Evolutionary conservation across 1,140 invertebrate species (phyloP), one percentile per base, ranked within the genome.

Genomic region (Drosophila paulistorum): DNA sequence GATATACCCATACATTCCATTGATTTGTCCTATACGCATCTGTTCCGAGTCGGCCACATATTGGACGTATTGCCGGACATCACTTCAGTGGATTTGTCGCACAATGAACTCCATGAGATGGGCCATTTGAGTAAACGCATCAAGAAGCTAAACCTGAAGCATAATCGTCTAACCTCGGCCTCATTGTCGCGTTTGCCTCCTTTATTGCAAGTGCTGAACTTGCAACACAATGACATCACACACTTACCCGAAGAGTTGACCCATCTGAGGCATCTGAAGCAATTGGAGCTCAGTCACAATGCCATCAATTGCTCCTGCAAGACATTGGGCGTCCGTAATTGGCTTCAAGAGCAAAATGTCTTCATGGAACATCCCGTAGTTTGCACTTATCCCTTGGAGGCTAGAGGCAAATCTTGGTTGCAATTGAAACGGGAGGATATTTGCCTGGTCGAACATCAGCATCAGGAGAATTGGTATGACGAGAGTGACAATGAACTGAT

Each of bases 301-400:
- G 93, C 92, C 30, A 90, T 95, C 30, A 92, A 94, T 73, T 95
- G 94, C 90, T 93, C 94, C 26, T 95, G 94, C 85, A 90, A 93
- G 67, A 94, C 94, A 68, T 89, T 95, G 58, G 90, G 93, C 66
- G 92, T 93, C 73, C 93, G 94, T 57, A 93, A 94, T 76, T 93
- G 92, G 71, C 81, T 95, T 72, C 78, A 93, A 55, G 84, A 92
- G 66, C 83, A 91, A 58, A 92, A 93, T 54, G 93, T 95, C 9
- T 92, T 92, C 37, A 93, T 94, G 74, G 93, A 94, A 77, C 90
- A 93, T 74, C 68, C 83, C 0, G 93, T 94, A 17, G 93, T 92
- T 69, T 95, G 94, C 87, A 79, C 82, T 37, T 85, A 87, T 60
- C 94, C 94, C 0, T n/a, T 65, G 63, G 92, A 93, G 75, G 84